Conservation (phyloP, 2,888 invertebrate species). For the Cheilosia scutellata region DNA sequence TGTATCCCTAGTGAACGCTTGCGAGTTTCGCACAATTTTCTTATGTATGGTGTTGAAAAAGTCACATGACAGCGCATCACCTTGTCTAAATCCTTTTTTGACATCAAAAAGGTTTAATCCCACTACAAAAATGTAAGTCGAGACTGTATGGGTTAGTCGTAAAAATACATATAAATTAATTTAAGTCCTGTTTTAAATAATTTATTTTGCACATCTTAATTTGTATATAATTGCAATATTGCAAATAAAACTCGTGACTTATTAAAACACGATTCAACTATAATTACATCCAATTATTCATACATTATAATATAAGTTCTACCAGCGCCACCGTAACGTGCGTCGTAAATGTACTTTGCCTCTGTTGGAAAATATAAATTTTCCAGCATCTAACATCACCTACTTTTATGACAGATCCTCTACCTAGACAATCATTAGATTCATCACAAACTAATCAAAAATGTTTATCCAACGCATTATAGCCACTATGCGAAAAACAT, state of each 20-base stretch:
- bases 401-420: slow-evolving; percentile 1
- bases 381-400: slow-evolving; percentile 12
- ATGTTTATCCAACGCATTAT: slow-evolving; percentile 39
- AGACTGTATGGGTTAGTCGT: neutral
- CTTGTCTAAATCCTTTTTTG: too few species aligned
- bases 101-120: too few species aligned
- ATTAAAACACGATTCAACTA: slow-evolving; percentile 5
- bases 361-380: neutral
- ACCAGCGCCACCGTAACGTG: neutral
- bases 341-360: neutral
- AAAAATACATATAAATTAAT: neutral
- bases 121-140: too few species aligned
- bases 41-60: too few species aligned
- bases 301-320: neutral
- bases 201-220: neutral
- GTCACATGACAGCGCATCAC: too few species aligned
- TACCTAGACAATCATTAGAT: neutral
- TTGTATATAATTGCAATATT: neutral
- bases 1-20: too few species aligned
- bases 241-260: slow-evolving; percentile 27
- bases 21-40: too few species aligned
- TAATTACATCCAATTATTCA: slow-evolving; percentile 12
- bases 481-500: slow-evolving; percentile 31
- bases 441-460: slow-evolving; percentile 14
- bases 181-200: neutral